phyloP scores from a whole-genome alignment of 1,140 invertebrate species.

The Phortica variegata region DNA sequence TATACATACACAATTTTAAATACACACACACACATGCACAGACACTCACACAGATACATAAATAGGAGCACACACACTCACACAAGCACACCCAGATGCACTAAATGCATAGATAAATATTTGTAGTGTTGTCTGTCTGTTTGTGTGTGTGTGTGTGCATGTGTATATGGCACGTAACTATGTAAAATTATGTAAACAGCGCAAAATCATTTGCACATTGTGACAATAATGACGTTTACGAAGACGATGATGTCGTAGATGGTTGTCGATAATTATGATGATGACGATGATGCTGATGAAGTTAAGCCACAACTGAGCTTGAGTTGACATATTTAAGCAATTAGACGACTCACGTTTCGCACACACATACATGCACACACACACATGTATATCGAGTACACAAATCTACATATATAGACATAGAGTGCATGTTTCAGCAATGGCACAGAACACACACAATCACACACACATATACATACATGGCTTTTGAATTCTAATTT shows the following conservation, averaged over 20 bases:
- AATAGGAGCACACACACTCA: conserved; percentile 2
- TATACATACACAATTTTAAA: conserved; percentile 5
- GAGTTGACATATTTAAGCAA: no score
- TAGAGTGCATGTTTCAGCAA: no score
- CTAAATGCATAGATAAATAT: conserved; percentile 1
- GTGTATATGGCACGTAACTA: conserved; percentile 25
- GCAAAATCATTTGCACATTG: not conserved
- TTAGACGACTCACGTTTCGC: no score
- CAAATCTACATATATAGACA: no score
- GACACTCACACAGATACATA: not conserved
- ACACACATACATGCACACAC: not conserved
- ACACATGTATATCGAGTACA: not conserved
- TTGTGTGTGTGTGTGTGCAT: conserved; percentile 1
- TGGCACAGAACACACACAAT: no score
- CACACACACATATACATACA: no score
- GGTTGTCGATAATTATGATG: no score
- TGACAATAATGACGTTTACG: no score
- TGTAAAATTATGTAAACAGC: conserved; percentile 17
- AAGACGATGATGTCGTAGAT: no score
- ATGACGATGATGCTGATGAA: no score
- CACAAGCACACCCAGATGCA: not conserved
- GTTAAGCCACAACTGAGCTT: no score
- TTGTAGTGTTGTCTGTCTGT: conserved; percentile 4
- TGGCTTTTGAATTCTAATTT: no score
- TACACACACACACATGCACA: conserved; percentile 1